Percentiles rank a stretch among this genome's conserved stretches.
These are phyloP conservation scores for Ameiurus melas DNA, from an alignment of 2,113 vertebrate genomes.

Conservation along the genomic window DNA sequence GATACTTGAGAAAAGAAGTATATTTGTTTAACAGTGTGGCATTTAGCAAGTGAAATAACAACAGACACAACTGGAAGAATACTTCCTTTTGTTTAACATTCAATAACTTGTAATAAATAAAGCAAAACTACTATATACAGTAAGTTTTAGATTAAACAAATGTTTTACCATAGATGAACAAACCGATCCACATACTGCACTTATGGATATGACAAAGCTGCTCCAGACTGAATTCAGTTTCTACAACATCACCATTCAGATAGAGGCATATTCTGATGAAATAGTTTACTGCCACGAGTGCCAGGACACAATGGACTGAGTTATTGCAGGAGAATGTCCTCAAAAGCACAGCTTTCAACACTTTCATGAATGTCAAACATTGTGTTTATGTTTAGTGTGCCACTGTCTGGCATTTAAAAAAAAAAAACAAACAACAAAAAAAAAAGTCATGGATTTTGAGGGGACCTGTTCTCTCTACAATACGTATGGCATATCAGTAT, in stretches of 20 bases:
- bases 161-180: slow-evolving; percentile 68
- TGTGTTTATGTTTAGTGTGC: not conserved
- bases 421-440: too few relatives aligned
- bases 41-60: not conserved
- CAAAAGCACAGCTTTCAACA: not conserved
- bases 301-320: slow-evolving; percentile 58
- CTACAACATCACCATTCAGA: slow-evolving; percentile 79
- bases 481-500: not conserved
- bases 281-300: slow-evolving; percentile 66
- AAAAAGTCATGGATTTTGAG: not conserved
- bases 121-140: not conserved
- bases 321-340: not conserved
- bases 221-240: slow-evolving; percentile 80
- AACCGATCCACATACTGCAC: slow-evolving; percentile 66
- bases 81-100: not conserved
- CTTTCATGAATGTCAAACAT: not conserved
- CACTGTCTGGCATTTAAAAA: not conserved
- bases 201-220: slow-evolving; percentile 70
- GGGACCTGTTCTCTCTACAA: not conserved
- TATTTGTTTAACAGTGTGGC: not conserved
- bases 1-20: not conserved
- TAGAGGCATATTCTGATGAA: slow-evolving; percentile 71
- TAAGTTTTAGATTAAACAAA: not conserved
- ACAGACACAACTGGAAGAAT: not conserved
- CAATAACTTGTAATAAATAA: not conserved